phyloP scores from a whole-genome alignment of 2,888 invertebrate species.

The Trichacis sp. region DNA sequence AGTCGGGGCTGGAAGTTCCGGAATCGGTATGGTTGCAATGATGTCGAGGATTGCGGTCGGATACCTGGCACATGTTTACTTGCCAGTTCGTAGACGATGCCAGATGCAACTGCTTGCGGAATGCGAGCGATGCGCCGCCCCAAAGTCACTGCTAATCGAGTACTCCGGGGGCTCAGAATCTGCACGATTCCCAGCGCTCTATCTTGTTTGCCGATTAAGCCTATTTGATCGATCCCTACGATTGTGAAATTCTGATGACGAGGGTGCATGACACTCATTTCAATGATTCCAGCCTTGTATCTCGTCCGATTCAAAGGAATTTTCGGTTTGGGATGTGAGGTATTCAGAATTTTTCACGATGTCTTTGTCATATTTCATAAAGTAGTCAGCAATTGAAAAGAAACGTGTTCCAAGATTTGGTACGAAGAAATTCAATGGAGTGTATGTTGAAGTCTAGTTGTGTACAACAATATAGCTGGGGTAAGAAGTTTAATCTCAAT shows the following conservation, averaged over 20 bases:
- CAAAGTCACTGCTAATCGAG: conserved; percentile 50
- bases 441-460: too few relatives aligned
- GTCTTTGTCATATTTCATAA: too few relatives aligned
- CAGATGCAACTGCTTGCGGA: conserved; percentile 51
- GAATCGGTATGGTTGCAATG: conserved; percentile 56
- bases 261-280: not conserved
- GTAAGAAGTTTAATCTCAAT: too few relatives aligned
- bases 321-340: not conserved
- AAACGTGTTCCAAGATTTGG: too few relatives aligned
- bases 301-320: too few relatives aligned
- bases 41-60: conserved; percentile 65
- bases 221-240: conserved; percentile 15
- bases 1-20: conserved; percentile 43
- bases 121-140: conserved; percentile 58
- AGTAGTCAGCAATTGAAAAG: too few relatives aligned
- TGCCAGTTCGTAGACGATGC: conserved; percentile 51
- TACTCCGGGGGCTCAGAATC: conserved; percentile 34
- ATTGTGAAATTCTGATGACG: conserved; percentile 5
- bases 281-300: not conserved
- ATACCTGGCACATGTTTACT: conserved; percentile 59
- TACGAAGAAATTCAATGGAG: too few relatives aligned
- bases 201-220: conserved; percentile 37
- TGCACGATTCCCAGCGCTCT: conserved; percentile 12
- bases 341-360: too few relatives aligned
- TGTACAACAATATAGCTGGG: too few relatives aligned